Percentiles rank a stretch among this genome's conserved stretches.
phyloP scores from a whole-genome alignment of 2,113 vertebrate species.

The Melanerpes aurifrons region DNA sequence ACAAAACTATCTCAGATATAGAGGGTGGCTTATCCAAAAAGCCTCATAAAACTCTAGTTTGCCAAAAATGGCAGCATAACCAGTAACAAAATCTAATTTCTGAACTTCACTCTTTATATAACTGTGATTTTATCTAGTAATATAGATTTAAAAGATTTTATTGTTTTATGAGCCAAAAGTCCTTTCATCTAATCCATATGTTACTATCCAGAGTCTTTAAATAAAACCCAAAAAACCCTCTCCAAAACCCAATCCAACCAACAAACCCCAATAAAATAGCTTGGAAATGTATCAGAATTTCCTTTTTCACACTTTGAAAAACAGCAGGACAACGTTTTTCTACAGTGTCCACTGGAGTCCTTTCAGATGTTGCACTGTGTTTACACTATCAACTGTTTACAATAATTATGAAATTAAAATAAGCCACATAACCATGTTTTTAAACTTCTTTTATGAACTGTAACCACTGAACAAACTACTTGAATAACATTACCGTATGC shows the following conservation, averaged over 20 bases:
- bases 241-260: background rate
- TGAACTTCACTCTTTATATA: slow-evolving; percentile 29
- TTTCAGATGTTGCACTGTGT: background rate
- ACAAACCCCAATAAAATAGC: background rate
- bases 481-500: background rate
- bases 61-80: slow-evolving; percentile 29
- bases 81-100: slow-evolving; percentile 34
- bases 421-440: slow-evolving; percentile 10
- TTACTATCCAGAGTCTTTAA: background rate
- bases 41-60: background rate
- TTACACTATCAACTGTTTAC: slow-evolving; percentile 1
- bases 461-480: slow-evolving; percentile 1
- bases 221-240: background rate
- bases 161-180: background rate
- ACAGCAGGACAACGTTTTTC: background rate
- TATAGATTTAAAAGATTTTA: slow-evolving; percentile 11
- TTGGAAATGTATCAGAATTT: background rate
- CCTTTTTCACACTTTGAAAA: background rate
- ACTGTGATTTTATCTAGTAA: background rate
- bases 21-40: background rate
- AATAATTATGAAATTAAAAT: slow-evolving; percentile 32
- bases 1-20: slow-evolving; percentile 3
- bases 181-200: background rate
- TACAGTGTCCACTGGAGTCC: background rate
- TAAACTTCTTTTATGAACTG: slow-evolving; percentile 1